phyloP scores from a whole-genome alignment of 2,113 vertebrate species.

The Paratilapia polleni region DNA sequence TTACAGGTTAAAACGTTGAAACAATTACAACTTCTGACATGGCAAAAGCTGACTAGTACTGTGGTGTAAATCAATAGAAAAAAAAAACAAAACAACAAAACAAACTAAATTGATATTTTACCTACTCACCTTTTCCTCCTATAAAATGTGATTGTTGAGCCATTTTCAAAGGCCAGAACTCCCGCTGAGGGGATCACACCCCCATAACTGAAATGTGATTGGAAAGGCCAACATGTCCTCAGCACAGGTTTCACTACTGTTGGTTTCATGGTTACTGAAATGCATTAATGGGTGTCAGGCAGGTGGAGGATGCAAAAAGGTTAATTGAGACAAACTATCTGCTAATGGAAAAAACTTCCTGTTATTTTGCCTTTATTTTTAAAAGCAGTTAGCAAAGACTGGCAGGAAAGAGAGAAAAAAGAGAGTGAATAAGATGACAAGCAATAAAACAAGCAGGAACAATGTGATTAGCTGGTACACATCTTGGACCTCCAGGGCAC shows the following conservation, averaged over 20 bases:
- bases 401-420: background rate
- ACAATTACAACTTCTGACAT: fast-evolving
- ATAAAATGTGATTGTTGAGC: background rate
- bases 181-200: background rate
- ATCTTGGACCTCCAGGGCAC: background rate
- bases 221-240: background rate
- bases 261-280: background rate
- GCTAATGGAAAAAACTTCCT: background rate
- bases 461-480: background rate
- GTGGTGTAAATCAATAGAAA: background rate
- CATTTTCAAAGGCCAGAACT: conserved; percentile 1
- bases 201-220: background rate
- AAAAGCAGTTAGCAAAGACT: background rate
- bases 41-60: no score
- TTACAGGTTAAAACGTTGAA: background rate
- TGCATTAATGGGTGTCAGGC: background rate
- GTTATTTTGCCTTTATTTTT: background rate
- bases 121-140: background rate
- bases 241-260: background rate
- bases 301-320: background rate
- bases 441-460: background rate
- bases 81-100: fast-evolving
- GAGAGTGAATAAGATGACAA: background rate
- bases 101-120: background rate
- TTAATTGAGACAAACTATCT: background rate